Evolutionary conservation across 2,797 vertebrate species (phyloP).

Genomic region (Chrosomus eos): DNA sequence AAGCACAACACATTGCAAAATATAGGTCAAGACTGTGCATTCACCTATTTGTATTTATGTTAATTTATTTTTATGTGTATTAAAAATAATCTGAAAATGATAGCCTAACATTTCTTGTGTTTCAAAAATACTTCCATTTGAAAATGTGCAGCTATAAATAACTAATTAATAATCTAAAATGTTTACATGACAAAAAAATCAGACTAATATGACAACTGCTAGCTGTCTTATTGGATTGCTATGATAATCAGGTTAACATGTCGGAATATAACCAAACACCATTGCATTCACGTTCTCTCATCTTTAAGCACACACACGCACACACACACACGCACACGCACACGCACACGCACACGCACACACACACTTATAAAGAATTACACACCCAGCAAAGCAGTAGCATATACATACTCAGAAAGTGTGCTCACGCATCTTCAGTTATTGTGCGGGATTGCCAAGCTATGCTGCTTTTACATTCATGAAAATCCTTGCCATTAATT

Average conservation of each 20-base stretch:
- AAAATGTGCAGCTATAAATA: slow-evolving; percentile 3
- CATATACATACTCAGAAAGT: slow-evolving; percentile 48
- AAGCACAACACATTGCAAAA: neutral
- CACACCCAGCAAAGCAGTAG: neutral
- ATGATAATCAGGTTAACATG: neutral
- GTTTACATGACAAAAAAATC: neutral
- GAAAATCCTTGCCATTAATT: slow-evolving; percentile 79
- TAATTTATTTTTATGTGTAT: neutral
- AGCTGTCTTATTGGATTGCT: neutral
- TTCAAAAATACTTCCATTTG: neutral
- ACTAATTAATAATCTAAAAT: neutral
- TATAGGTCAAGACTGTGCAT: slow-evolving; percentile 2
- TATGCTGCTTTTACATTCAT: slow-evolving; percentile 82
- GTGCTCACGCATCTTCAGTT: slow-evolving; percentile 39
- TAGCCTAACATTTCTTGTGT: neutral
- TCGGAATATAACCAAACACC: neutral
- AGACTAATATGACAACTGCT: neutral
- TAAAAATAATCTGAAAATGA: neutral
- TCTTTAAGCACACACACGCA: neutral
- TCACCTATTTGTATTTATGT: neutral
- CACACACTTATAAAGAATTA: neutral
- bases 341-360: neutral
- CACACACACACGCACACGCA: neutral
- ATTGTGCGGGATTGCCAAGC: slow-evolving; percentile 67
- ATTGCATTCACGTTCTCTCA: neutral